Conservation (phyloP, 2,888 invertebrate species). For the Eupithecia inturbata region DNA sequence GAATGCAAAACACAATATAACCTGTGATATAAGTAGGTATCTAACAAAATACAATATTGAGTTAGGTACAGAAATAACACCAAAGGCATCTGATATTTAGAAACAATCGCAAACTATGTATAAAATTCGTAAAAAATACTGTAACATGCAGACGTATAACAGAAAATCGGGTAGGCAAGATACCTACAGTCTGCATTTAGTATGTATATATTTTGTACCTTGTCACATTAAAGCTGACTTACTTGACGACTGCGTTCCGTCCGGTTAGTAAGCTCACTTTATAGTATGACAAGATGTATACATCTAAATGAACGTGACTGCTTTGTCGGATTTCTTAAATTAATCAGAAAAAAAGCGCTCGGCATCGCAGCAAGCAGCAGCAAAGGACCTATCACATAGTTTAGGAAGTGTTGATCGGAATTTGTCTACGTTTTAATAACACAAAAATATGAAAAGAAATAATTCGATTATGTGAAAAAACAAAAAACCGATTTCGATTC, state of each 20-base stretch:
- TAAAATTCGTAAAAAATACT: background rate
- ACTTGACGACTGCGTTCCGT: background rate
- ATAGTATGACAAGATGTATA: background rate
- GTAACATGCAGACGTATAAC: background rate
- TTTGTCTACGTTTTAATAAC: background rate
- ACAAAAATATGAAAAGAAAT: background rate
- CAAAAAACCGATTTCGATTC: no score
- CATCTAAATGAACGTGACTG: background rate
- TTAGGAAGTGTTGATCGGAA: background rate
- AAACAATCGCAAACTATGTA: background rate
- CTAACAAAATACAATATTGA: background rate
- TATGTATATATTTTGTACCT: background rate
- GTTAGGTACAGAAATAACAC: background rate
- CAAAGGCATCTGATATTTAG: background rate
- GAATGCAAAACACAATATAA: background rate
- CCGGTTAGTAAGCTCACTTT: background rate
- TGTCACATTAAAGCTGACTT: background rate
- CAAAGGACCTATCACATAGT: background rate
- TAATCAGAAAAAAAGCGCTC: background rate
- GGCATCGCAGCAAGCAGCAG: background rate
- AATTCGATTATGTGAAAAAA: no score
- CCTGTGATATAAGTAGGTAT: background rate
- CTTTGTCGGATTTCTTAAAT: background rate
- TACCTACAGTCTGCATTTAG: background rate
- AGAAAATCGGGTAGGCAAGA: background rate